Evolutionary conservation across 2,797 vertebrate genomes (phyloP).

Genomic region (Coregonus ussuriensis): DNA sequence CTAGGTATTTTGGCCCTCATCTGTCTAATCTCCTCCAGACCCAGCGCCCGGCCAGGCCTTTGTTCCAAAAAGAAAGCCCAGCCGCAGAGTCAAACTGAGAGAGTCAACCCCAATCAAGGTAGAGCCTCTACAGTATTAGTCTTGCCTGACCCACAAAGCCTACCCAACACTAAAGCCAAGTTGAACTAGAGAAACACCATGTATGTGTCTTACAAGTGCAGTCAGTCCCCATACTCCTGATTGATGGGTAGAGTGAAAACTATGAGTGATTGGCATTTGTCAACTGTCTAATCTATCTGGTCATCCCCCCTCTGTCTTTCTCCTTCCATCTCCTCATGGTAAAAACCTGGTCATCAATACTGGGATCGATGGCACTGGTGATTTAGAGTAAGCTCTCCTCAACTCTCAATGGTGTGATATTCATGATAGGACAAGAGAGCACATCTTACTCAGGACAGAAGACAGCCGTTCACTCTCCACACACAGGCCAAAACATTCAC

Average conservation of each 20-base stretch:
- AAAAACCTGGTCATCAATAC: constrained; percentile 65
- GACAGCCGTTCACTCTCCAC: constrained; percentile 56
- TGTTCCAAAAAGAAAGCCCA: too few relatives aligned
- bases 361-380: constrained; percentile 59
- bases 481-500: constrained; percentile 27
- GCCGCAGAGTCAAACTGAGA: too few relatives aligned
- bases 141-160: neutral
- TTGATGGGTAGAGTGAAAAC: too few relatives aligned
- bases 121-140: neutral
- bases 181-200: neutral
- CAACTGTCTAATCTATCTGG: constrained; percentile 41
- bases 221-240: too few relatives aligned
- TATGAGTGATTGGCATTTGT: too few relatives aligned
- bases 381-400: constrained; percentile 60
- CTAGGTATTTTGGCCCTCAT: too few relatives aligned
- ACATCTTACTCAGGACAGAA: constrained; percentile 52
- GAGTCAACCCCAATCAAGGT: too few relatives aligned
- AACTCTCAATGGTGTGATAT: constrained; percentile 62
- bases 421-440: constrained; percentile 52
- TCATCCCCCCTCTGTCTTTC: constrained; percentile 55
- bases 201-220: neutral
- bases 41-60: too few relatives aligned
- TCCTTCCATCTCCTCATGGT: constrained; percentile 29
- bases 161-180: neutral
- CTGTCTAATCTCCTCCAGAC: too few relatives aligned